phyloP scores from a whole-genome alignment of 2,888 invertebrate species.

The Eristalis arbustorum region DNA sequence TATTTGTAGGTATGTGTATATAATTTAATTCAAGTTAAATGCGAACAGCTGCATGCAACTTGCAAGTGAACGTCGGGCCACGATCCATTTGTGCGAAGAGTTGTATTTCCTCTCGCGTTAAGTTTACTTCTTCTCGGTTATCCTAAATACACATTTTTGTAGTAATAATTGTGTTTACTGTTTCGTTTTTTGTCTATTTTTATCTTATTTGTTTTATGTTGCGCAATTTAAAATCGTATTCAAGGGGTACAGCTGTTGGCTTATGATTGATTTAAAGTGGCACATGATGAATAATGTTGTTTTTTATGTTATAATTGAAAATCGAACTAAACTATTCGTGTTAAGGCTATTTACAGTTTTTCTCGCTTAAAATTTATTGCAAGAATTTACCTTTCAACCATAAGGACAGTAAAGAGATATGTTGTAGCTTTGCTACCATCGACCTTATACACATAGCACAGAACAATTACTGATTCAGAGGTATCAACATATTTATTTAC shows the following conservation, averaged over 20 bases:
- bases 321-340: background rate
- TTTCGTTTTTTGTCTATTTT: background rate
- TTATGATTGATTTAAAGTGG: background rate
- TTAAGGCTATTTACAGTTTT: too few relatives aligned
- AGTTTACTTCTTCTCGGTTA: slow-evolving; percentile 6
- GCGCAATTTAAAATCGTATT: slow-evolving; percentile 5
- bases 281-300: background rate
- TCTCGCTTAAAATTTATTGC: too few relatives aligned
- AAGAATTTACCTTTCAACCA: too few relatives aligned
- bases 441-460: too few relatives aligned
- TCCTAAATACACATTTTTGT: slow-evolving; percentile 22
- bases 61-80: background rate
- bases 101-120: slow-evolving; percentile 24
- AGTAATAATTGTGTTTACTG: background rate
- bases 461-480: too few relatives aligned
- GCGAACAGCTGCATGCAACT: slow-evolving; percentile 40
- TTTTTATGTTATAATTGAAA: background rate
- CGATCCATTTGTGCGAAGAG: slow-evolving; percentile 11
- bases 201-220: background rate
- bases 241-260: background rate
- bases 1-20: background rate
- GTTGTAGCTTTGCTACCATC: too few relatives aligned
- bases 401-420: too few relatives aligned
- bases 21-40: slow-evolving; percentile 1
- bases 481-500: too few relatives aligned